Percentiles rank a stretch among this genome's conserved stretches.
Conservation (phyloP, 1,140 invertebrate genomes). For the Brachionus paranguensis region DNA sequence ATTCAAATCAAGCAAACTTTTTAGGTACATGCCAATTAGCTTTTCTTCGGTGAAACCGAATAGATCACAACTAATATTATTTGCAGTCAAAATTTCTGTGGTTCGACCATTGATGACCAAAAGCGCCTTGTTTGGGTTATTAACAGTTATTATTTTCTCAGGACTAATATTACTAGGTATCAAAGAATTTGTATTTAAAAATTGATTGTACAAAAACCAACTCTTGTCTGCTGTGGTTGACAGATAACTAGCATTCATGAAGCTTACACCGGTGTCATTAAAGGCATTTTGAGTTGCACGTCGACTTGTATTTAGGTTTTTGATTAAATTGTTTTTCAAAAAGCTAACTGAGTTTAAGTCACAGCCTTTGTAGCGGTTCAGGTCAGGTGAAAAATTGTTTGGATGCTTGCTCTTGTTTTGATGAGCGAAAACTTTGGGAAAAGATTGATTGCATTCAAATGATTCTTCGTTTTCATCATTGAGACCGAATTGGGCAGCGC, state of each 20-base stretch:
- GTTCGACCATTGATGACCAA: conserved; percentile 53
- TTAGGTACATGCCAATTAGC: conserved; percentile 58
- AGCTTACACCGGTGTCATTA: conserved; percentile 41
- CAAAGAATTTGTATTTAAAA: conserved; percentile 41
- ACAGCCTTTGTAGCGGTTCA: conserved; percentile 43
- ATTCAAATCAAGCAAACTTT: conserved; percentile 59
- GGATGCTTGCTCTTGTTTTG: conserved; percentile 40
- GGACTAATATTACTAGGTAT: conserved; percentile 24
- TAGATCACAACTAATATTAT: conserved; percentile 59
- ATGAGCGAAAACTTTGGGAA: conserved; percentile 44
- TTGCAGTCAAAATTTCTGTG: conserved; percentile 62
- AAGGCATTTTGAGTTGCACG: not conserved
- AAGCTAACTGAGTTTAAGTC: conserved; percentile 20
- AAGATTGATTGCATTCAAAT: conserved; percentile 52
- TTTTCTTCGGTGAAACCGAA: conserved; percentile 61
- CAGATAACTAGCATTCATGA: conserved; percentile 15
- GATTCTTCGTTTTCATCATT: conserved; percentile 43
- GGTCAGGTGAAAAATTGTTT: conserved; percentile 38
- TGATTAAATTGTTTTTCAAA: conserved; percentile 6
- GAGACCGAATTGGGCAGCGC: conserved; percentile 47
- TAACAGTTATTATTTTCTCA: conserved; percentile 43
- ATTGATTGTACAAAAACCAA: conserved; percentile 50
- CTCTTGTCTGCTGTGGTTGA: conserved; percentile 44
- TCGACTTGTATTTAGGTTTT: not conserved
- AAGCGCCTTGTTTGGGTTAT: conserved; percentile 55